These are phyloP conservation scores for Mohoua ochrocephala DNA, from an alignment of 2,113 vertebrate genomes.

Conservation along the genomic window DNA sequence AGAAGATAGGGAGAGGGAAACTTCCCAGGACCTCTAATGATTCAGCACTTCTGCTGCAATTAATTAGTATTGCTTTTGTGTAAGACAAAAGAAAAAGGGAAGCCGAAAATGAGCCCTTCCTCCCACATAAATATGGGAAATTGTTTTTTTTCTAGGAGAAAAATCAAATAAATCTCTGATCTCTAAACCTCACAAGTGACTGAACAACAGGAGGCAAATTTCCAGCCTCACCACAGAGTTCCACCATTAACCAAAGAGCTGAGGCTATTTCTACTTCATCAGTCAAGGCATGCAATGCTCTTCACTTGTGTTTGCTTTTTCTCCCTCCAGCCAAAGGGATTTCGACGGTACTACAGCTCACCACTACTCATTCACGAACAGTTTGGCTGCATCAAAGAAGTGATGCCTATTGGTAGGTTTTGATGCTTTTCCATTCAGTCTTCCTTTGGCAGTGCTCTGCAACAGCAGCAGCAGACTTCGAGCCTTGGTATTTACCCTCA, in stretches of 20 bases:
- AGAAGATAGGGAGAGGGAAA: background rate
- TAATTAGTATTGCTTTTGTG: background rate
- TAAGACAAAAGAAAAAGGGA: background rate
- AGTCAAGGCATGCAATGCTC: background rate
- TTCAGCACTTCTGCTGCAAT: background rate
- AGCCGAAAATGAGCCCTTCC: background rate
- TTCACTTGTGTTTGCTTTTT: constrained; percentile 22
- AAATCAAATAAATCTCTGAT: background rate
- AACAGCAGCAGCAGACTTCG: background rate
- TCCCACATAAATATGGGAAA: background rate
- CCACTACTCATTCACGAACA: constrained; percentile 96
- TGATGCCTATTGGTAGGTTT: constrained; percentile 96
- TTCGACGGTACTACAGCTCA: constrained; percentile 96
- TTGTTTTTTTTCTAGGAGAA: background rate
- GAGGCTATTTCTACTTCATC: background rate
- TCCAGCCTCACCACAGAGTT: background rate
- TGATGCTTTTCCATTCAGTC: background rate
- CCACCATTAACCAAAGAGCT: background rate
- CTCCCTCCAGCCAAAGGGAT: constrained; percentile 91
- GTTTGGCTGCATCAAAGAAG: constrained; percentile 98
- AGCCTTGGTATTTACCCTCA: background rate
- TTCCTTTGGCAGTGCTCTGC: constrained; percentile 5
- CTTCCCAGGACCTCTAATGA: background rate
- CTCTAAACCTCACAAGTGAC: background rate
- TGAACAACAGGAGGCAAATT: background rate